Evolutionary conservation across 1,140 invertebrate genomes (phyloP), one percentile per base, ranked within the genome.

Genomic region (Drosophila serrata): DNA sequence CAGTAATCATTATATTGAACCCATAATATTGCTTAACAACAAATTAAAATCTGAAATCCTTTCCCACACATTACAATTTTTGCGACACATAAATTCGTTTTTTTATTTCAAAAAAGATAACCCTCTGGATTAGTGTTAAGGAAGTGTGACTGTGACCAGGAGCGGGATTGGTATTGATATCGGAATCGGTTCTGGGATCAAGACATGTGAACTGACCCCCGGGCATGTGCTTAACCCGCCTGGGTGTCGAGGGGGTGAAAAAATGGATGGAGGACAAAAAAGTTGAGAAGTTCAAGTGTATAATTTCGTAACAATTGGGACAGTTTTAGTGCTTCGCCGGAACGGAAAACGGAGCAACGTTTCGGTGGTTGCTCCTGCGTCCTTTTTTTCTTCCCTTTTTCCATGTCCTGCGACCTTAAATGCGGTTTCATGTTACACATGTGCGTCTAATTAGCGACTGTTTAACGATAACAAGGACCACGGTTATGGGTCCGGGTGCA

Each of bases 351-450:
- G 27, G 35, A 37, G 53, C 31, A 13, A 15, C 37, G 46, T 31
- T 42, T 31, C 37, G 59, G 72, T 75, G 74, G 74, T 76, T 73
- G 73, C 49, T 75, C 29, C 48, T 48, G 19, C 12, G 58, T 58
- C 51, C 57, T 63, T 31, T 58, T 49, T n/a, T n/a, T n/a, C n/a
- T n/a, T n/a, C n/a, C 33, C 70, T 15, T n/a, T 61, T 61, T 27
- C 57, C 51, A 58, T 29, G 40, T 43, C 57, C 35, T 22, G 42
- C 40, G 35, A 56, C 56, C 68, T 90, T 90, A 85, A 90, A 90
- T 90, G 85, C 75, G 85, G 85, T 90, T 90, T 90, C 79, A 72
- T 79, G 86, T 90, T 90, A 90, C 85, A 90, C 85, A 90, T 90
- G 85, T 90, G 85, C 84, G 85, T 85, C 85, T 85, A 90, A 90